These are phyloP conservation scores for Sarcophaga subvicina DNA, from an alignment of 2,888 invertebrate species.

Conservation along the genomic window DNA sequence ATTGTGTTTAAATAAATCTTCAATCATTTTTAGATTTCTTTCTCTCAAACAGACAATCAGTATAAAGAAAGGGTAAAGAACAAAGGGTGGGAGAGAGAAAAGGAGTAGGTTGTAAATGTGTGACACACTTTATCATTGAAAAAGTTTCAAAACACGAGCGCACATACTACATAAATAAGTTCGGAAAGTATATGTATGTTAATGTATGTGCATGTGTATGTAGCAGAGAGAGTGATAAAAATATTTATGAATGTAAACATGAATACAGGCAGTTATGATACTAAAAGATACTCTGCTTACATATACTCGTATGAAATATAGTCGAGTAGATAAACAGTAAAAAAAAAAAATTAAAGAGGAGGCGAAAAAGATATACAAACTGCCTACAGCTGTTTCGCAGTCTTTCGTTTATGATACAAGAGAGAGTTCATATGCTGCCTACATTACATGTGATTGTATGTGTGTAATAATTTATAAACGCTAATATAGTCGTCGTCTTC, in stretches of 20 bases:
- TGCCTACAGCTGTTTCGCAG: not conserved
- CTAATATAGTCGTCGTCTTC: slow-evolving; percentile 38
- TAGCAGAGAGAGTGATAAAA: no score
- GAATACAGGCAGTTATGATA: slow-evolving; percentile 26
- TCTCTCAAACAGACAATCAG: no score
- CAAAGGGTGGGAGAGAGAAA: no score
- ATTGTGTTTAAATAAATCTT: slow-evolving; percentile 67
- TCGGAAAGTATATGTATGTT: no score
- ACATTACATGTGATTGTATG: not conserved
- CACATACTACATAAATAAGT: no score
- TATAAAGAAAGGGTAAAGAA: no score
- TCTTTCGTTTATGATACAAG: no score
- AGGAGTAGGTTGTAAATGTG: not conserved
- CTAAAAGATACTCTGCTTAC: not conserved
- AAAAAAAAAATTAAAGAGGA: not conserved
- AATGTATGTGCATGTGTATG: no score
- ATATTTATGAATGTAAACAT: slow-evolving; percentile 9
- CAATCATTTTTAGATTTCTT: slow-evolving; percentile 29
- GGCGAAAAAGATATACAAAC: slow-evolving; percentile 45
- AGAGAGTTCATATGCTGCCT: no score
- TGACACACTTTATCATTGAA: slow-evolving; percentile 64
- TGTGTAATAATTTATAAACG: slow-evolving; percentile 7
- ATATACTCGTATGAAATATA: slow-evolving; percentile 51
- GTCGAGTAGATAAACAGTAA: slow-evolving; percentile 50
- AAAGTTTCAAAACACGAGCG: slow-evolving; percentile 36